A percentile compares a stretch with the other conserved stretches of the same genome.
phyloP scores from a whole-genome alignment of 2,113 vertebrate genomes.

The Oreochromis tanganicae region DNA sequence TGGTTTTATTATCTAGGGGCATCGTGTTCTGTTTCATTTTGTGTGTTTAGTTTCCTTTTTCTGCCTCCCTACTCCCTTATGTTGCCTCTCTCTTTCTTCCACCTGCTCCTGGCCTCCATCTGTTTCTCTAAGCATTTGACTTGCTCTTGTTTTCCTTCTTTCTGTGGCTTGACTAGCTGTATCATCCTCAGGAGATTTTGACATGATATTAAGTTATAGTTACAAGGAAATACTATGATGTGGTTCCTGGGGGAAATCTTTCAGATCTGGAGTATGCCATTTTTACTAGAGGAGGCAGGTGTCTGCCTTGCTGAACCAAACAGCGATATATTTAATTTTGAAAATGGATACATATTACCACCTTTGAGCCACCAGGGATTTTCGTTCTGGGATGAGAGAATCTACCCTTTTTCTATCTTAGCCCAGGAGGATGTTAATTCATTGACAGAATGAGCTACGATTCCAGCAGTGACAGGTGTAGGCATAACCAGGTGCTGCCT shows the following conservation, averaged over 20 bases:
- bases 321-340: conserved; percentile 83
- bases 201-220: conserved; percentile 88
- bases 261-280: conserved; percentile 73
- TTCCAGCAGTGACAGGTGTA: conserved; percentile 79
- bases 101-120: conserved; percentile 39
- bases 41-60: conserved; percentile 7
- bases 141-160: conserved; percentile 39
- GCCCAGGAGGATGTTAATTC: conserved; percentile 85
- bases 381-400: conserved; percentile 69
- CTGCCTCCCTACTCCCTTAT: not conserved
- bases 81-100: not conserved
- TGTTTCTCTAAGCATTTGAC: conserved; percentile 35
- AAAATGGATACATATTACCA: conserved; percentile 80
- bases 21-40: conserved; percentile 68
- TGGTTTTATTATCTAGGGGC: conserved; percentile 76
- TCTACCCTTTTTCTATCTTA: conserved; percentile 38
- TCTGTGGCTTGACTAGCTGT: conserved; percentile 76
- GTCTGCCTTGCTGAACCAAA: conserved; percentile 82
- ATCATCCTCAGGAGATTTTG: conserved; percentile 86
- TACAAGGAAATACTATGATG: conserved; percentile 85
- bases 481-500: conserved; percentile 83
- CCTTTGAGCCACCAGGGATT: conserved; percentile 73
- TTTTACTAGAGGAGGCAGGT: conserved; percentile 83
- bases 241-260: conserved; percentile 84
- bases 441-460: conserved; percentile 88